Evolutionary conservation across 2,888 invertebrate genomes (phyloP).

Genomic region (Volucella bombylans): DNA sequence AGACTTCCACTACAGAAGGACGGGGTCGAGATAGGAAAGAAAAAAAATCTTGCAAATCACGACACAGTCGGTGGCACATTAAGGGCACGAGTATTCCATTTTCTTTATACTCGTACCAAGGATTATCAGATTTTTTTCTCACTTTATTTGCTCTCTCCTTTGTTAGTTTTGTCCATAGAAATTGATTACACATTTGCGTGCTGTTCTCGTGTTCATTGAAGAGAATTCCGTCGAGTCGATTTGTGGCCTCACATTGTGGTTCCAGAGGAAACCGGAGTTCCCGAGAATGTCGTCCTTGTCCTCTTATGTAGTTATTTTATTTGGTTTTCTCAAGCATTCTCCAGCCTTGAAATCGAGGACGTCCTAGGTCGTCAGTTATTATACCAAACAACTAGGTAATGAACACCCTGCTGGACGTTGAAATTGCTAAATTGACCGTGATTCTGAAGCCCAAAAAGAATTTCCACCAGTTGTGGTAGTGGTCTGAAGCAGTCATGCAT

Average conservation of each 20-base stretch:
- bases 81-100: slow-evolving; percentile 43
- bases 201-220: slow-evolving; percentile 15
- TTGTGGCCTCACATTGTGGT: slow-evolving; percentile 12
- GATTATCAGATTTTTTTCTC: slow-evolving; percentile 43
- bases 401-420: slow-evolving; percentile 44
- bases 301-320: slow-evolving; percentile 10
- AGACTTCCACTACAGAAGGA: too few species aligned
- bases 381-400: slow-evolving; percentile 34
- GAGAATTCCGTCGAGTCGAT: slow-evolving; percentile 9
- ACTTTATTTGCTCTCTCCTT: background rate
- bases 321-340: background rate
- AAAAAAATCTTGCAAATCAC: slow-evolving; percentile 33
- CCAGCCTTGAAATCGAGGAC: slow-evolving; percentile 39
- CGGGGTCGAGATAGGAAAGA: too few species aligned
- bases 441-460: background rate
- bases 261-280: background rate
- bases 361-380: background rate
- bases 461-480: slow-evolving; percentile 2
- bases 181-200: slow-evolving; percentile 58
- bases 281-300: slow-evolving; percentile 16
- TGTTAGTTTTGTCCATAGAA: background rate
- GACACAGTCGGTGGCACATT: slow-evolving; percentile 48
- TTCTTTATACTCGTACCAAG: slow-evolving; percentile 22
- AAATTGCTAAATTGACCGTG: slow-evolving; percentile 53
- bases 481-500: slow-evolving; percentile 28